Evolutionary conservation across 53 echinoderm and acorn worm species (phyloP), one percentile per base, ranked within the genome.

Genomic region (Stichopus horrens): DNA sequence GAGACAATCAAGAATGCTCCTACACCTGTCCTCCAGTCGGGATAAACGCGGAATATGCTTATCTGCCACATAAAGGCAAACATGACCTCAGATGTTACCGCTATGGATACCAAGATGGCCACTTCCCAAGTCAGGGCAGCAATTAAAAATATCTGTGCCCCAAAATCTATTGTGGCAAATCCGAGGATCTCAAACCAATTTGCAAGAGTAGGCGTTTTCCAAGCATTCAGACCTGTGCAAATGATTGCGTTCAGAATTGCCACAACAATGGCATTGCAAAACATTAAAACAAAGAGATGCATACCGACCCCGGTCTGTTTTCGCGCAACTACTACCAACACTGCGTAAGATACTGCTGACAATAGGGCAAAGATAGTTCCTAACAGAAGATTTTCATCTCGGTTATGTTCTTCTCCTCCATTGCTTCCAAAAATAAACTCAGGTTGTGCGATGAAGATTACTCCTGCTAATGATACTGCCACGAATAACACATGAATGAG

Each of bases 21-120:
- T 7, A 87, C 56, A 6, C 55, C 58, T 5, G 87, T 74, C 55
- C 54, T 73, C 87, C 87, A 87, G 74, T 87, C 87, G 23, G 87
- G 87, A 21, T 54, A 54, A 75, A 74, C 58, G 5, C 56, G 19
- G 37, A 87, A 87, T 52, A 87, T 74, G 19, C 10, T 75, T 7
- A 87, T 74, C 53, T 87, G 87, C 87, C 74, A 75, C n/a, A 87
- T 53, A 22, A 87, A 87, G 0, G 87, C 55, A 19, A 87, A 87
- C 7, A 87, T 74, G 37, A 87, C 87, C 56, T 87, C 87, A 19
- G 53, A 52, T 6, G 87, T 87, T 21, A 55, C 53, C 54, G 87
- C 73, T 20, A 87, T 74, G 10, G 87, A 74, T 55, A 87, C 87
- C 55, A 74, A 57, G n/a, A 87, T 23, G 13, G 87, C 87, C 8